Base-by-base conservation (phyloP, 2,797 vertebrate genomes). In the Gymnocypris eckloni region DNA sequence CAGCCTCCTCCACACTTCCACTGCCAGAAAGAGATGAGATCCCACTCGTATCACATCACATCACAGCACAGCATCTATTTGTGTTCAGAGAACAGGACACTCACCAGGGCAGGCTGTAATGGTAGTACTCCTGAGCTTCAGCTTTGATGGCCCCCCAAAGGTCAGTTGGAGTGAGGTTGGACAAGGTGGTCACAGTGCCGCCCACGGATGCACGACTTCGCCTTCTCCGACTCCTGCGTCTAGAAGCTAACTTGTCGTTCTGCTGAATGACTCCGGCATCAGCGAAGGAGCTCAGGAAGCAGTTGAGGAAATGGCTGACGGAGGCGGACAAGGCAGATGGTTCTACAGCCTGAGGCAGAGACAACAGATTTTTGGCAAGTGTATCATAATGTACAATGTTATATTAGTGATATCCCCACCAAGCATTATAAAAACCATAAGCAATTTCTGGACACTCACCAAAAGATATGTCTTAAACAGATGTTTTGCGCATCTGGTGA, bases 241-340 rank as follows among this genome's bases (percentile, higher is more conserved):
- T 97, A 54, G 97, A 96, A 77, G 96, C 94, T 48, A 97, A 94
- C 92, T 97, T 96, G 1, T 98, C 97, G 0, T 96, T 92, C 0
- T 96, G 96, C 64, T 96, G 93, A 87, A 95, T 95, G 90, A 96
- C 97, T 0, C 95, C 93, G 0, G 95, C 92, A 72, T 96, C 96
- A n/a, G 96, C 95, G 81, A 96, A 96, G 87, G 97, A 97, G 92
- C 97, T 96, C 86, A 99, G 93, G 89, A 99, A 97, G 94, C 98
- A 99, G 90, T 99, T 99, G 69, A 99, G 95, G 94, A 99, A 99
- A 93, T 98, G 98, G 93, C 97, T 98, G 93, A 99, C 97, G 79
- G 98, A 97, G 0, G 96, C 96, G 0, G 98, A 99, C 78, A 99
- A 95, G 67, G 95, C 96, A 0, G 97, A 97, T 89, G 98, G 95